These are phyloP conservation scores for Oligia fasciuncula DNA, from an alignment of 2,888 invertebrate species.

Conservation along the genomic window DNA sequence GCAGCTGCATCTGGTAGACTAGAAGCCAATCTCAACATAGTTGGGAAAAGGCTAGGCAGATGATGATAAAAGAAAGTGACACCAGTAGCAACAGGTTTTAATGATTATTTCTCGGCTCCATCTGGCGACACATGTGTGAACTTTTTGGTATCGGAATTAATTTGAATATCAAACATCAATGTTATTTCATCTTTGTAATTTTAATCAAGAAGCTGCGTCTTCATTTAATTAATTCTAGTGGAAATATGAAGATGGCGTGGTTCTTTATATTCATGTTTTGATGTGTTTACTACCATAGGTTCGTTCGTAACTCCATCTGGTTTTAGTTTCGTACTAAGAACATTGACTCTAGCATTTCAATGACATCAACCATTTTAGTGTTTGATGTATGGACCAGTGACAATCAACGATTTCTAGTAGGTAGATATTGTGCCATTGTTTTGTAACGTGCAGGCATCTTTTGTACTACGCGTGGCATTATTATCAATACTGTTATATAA, in stretches of 20 bases:
- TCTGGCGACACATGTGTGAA: conserved; percentile 45
- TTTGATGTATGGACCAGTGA: conserved; percentile 30
- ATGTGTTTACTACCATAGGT: background rate
- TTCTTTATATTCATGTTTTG: conserved; percentile 2
- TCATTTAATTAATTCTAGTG: conserved; percentile 23
- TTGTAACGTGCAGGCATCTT: conserved; percentile 18
- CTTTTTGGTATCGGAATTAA: conserved; percentile 9
- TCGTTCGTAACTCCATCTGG: conserved; percentile 9
- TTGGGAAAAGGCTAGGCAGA: too few relatives aligned
- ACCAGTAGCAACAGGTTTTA: background rate
- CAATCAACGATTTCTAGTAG: conserved; percentile 36
- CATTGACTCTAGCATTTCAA: conserved; percentile 11
- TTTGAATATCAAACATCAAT: conserved; percentile 29
- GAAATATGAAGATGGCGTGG: conserved; percentile 57
- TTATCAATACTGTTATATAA: conserved; percentile 28
- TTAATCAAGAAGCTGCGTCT: conserved; percentile 8
- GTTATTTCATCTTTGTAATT: conserved; percentile 12
- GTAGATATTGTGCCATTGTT: conserved; percentile 20
- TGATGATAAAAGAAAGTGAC: too few relatives aligned
- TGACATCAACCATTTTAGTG: conserved; percentile 15
- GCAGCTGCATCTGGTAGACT: too few relatives aligned
- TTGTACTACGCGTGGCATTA: background rate
- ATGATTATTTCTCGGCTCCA: conserved; percentile 38
- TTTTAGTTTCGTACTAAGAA: background rate
- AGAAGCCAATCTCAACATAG: too few relatives aligned